Evolutionary conservation across 2,113 vertebrate genomes (phyloP), one percentile per base, ranked within the genome.

Genomic region (Marcusenius ussheri): DNA sequence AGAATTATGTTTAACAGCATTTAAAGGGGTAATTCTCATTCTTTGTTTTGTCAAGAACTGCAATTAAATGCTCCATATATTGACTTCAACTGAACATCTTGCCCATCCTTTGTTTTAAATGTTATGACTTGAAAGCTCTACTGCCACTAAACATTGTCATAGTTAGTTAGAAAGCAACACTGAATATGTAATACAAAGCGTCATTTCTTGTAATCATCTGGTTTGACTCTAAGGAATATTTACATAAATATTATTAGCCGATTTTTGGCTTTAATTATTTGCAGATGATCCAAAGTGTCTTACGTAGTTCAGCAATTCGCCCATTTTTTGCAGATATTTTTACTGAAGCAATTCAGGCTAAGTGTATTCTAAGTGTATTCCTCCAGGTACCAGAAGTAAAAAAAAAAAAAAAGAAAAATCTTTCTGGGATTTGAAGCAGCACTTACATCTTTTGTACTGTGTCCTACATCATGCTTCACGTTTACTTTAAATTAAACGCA

Each of bases 201-300:
- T 19, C 1, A 0, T 31, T 31, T 53, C 21, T 56, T 87, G 7
- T n/a, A 50, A 35, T 87, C 27, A 35, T 51, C 49, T 87, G 11
- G 10, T 87, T 51, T 87, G 46, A 51, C 84, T 87, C 15, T 53
- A 39, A 87, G 27, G 27, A 87, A 53, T 53, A 31, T 87, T 87
- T 87, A 53, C 50, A 21, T 53, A 50, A 50, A 87, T 56, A 50
- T 53, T 50, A 87, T 56, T 53, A 53, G 31, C 50, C 7, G 5
- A 56, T 47, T 87, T 53, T 87, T 87, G 47, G 50, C 85, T 50
- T 56, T 87, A 86, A 35, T 87, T 53, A 51, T 87, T 87, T 87
- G 31, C 50, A 87, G 49, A 87, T 84, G 17, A 84, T 46, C 19
- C 83, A 47, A 46, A n/a, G 45, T 46, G 83, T 84, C 24, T 84